Conservation (phyloP, 2,888 invertebrate genomes). For the Baccha elongata region DNA sequence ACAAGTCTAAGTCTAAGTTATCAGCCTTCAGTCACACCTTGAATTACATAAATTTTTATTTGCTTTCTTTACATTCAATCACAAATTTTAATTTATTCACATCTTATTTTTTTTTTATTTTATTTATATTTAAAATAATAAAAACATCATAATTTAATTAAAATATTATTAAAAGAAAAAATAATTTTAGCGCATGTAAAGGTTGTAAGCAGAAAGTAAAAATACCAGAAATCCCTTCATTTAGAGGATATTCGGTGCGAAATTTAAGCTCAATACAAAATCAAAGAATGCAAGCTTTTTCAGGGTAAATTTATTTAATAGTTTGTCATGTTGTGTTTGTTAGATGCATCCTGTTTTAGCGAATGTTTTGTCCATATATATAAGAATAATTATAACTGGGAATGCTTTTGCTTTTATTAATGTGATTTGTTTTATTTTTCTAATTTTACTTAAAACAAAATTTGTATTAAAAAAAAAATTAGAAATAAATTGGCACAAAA, state of each 20-base stretch:
- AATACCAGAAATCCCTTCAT: slow-evolving; percentile 82
- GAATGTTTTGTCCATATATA: not conserved
- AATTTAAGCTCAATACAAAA: slow-evolving; percentile 80
- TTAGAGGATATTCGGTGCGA: slow-evolving; percentile 81
- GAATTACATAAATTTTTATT: not conserved
- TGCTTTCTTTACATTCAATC: too few relatives aligned
- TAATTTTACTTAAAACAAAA: slow-evolving; percentile 20
- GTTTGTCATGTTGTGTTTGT: slow-evolving; percentile 10
- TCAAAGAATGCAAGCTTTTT: slow-evolving; percentile 80
- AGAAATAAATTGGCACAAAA: slow-evolving; percentile 51
- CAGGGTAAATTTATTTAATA: slow-evolving; percentile 78
- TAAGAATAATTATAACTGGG: not conserved
- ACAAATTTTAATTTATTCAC: too few relatives aligned
- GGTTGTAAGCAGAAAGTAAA: slow-evolving; percentile 81
- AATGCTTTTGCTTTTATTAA: slow-evolving; percentile 12
- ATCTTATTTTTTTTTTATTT: not conserved
- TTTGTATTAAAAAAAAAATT: slow-evolving; percentile 1
- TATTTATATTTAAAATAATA: not conserved
- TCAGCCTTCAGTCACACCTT: too few relatives aligned
- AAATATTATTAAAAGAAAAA: slow-evolving; percentile 39
- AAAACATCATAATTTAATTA: slow-evolving; percentile 7
- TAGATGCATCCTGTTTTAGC: slow-evolving; percentile 10
- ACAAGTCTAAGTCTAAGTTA: too few relatives aligned
- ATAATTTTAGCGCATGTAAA: slow-evolving; percentile 81
- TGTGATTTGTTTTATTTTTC: slow-evolving; percentile 18